Evolutionary conservation across 2,113 vertebrate species (phyloP).

Genomic region (Heteronetta atricapilla): DNA sequence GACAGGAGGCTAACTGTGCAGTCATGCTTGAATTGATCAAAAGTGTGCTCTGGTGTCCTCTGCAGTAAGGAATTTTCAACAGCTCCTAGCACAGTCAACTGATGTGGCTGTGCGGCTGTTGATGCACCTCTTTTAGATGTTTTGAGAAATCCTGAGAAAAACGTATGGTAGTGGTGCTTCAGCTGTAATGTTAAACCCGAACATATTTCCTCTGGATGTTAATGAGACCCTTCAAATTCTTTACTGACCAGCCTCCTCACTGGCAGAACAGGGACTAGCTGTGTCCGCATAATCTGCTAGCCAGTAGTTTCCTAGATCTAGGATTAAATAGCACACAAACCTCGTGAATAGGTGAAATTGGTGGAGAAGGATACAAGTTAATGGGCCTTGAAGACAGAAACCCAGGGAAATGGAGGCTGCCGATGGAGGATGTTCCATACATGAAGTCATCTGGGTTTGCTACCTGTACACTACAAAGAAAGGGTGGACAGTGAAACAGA

Average conservation of each 20-base stretch:
- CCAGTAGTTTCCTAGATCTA: neutral
- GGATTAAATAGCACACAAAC: neutral
- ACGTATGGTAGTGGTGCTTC: neutral
- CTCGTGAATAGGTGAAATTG: neutral
- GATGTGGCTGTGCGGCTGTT: neutral
- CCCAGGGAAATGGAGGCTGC: neutral
- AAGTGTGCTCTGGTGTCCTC: neutral
- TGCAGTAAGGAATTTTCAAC: neutral
- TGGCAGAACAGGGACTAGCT: neutral
- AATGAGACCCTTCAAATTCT: neutral
- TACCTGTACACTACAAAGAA: accelerated
- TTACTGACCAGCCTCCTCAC: neutral
- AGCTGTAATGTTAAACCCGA: neutral
- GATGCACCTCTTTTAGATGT: neutral
- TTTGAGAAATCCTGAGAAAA: neutral
- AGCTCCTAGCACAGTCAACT: neutral
- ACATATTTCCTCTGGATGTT: neutral
- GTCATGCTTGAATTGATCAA: neutral
- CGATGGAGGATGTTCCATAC: neutral
- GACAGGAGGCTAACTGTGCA: neutral
- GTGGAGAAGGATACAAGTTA: neutral
- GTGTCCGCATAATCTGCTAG: neutral
- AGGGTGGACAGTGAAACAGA: neutral
- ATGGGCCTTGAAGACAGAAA: neutral
- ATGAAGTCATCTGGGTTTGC: neutral